phyloP scores from a whole-genome alignment of 2,113 vertebrate genomes.

The Leptocoma aspasia region DNA sequence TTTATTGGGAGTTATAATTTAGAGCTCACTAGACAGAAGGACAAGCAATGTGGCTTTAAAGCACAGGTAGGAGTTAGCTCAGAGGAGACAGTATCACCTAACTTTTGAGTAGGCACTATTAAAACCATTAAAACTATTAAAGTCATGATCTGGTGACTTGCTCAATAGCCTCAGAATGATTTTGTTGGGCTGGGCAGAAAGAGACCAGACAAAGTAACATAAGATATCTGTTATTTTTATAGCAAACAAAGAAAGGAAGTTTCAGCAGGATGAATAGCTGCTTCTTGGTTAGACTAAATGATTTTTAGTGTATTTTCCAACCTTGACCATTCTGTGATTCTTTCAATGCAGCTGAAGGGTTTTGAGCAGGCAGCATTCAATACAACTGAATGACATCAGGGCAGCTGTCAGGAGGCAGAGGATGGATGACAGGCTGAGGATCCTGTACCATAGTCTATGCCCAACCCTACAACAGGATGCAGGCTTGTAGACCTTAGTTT shows the following conservation, averaged over 20 bases:
- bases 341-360: not conserved
- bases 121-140: too few species aligned
- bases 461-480: not conserved
- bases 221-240: not conserved
- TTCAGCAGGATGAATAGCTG: not conserved
- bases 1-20: not conserved
- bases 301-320: not conserved
- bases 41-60: not conserved
- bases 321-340: not conserved
- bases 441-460: not conserved
- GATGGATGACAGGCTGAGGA: not conserved
- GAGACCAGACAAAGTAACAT: not conserved
- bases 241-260: not conserved
- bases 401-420: not conserved
- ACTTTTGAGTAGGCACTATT: not conserved
- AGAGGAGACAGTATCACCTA: not conserved
- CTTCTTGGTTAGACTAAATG: not conserved
- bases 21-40: not conserved
- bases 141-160: not conserved
- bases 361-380: not conserved
- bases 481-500: not conserved
- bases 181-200: not conserved
- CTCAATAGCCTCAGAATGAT: not conserved
- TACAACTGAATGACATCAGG: not conserved
- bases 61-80: not conserved